These are phyloP conservation scores for Neolamprologus caudopunctatus DNA, from an alignment of 2,113 vertebrate genomes.

Conservation along the genomic window DNA sequence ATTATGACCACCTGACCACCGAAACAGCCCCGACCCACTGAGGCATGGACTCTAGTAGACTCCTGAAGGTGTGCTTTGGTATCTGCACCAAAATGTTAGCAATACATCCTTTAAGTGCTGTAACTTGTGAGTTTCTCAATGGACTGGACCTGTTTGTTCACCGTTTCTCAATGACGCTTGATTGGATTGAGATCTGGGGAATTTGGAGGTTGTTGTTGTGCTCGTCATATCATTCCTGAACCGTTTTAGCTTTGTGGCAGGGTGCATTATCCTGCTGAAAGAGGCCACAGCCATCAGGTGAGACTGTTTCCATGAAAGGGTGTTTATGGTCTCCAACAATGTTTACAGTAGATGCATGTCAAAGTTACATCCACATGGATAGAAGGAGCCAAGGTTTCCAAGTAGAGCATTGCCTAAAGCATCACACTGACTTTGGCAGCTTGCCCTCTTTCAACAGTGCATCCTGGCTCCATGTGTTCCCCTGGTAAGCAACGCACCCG, in stretches of 20 bases:
- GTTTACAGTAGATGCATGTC: neutral
- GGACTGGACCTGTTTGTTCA: neutral
- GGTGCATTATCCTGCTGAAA: neutral
- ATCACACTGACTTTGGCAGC: neutral
- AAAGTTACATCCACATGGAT: neutral
- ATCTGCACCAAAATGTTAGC: neutral
- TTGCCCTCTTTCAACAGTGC: neutral
- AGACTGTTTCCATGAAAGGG: neutral
- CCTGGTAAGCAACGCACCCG: rapidly evolving
- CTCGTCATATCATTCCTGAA: neutral
- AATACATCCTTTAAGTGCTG: neutral
- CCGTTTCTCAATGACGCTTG: rapidly evolving
- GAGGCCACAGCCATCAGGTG: neutral
- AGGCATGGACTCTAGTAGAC: neutral
- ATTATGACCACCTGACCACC: neutral
- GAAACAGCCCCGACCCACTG: rapidly evolving
- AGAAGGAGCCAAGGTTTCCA: neutral
- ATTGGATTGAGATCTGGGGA: neutral
- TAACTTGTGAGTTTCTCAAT: neutral
- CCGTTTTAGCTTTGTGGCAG: neutral
- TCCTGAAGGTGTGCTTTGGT: neutral
- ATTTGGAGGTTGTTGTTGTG: neutral
- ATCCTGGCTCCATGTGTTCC: neutral
- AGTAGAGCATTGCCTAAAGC: neutral
- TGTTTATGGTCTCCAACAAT: neutral